A percentile compares a stretch with the other conserved stretches of the same genome.
These are phyloP conservation scores for Beris morrisii DNA, from an alignment of 2,888 invertebrate species.

Conservation along the genomic window DNA sequence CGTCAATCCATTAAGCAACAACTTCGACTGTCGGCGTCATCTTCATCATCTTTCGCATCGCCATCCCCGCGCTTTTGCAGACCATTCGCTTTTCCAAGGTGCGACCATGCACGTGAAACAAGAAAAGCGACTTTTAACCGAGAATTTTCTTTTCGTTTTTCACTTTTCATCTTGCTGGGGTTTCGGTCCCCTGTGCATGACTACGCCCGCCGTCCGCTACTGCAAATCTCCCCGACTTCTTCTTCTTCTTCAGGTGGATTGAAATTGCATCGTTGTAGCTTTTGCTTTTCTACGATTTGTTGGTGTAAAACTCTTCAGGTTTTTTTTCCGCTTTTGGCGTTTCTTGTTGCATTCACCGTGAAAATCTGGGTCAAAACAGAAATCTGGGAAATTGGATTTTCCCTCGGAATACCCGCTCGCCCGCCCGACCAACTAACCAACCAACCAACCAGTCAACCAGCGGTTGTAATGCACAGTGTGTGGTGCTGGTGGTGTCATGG, in stretches of 20 bases:
- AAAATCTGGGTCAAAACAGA: slow-evolving; percentile 30
- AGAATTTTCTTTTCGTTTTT: background rate
- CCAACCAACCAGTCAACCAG: background rate
- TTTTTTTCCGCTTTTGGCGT: slow-evolving; percentile 24
- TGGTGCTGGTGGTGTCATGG: no score
- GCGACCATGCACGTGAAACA: no score
- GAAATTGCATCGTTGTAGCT: background rate
- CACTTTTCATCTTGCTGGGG: background rate
- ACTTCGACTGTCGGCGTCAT: no score
- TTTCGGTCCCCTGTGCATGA: slow-evolving; percentile 13
- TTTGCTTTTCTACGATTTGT: slow-evolving; percentile 3
- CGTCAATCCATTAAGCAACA: background rate
- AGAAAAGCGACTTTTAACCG: background rate
- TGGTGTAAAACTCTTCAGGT: background rate
- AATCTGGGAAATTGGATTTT: slow-evolving; percentile 32
- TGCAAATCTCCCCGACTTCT: background rate
- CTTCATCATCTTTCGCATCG: background rate
- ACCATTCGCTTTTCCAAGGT: no score
- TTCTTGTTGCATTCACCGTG: slow-evolving; percentile 18
- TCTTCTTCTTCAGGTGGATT: background rate
- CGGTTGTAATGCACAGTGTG: no score
- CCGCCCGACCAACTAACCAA: background rate
- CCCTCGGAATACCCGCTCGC: slow-evolving; percentile 2
- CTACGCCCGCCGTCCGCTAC: background rate
- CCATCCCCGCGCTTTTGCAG: no score